These are phyloP conservation scores for Tenthredo scrophulariae DNA, from an alignment of 2,888 invertebrate species.

Conservation along the genomic window DNA sequence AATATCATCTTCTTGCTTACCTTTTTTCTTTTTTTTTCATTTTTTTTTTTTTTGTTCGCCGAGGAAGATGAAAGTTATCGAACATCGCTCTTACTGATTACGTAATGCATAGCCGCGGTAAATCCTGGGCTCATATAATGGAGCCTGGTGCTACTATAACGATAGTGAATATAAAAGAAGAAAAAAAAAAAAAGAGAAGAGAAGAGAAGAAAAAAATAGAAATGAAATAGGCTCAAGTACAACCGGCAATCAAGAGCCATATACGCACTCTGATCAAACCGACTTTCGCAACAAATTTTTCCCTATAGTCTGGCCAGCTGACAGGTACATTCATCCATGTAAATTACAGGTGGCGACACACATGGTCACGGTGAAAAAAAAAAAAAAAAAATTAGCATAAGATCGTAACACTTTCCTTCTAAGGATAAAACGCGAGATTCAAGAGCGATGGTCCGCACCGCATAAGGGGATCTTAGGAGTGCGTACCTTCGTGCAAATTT, in stretches of 20 bases:
- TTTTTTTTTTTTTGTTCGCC: neutral
- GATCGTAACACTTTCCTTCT: constrained; percentile 65
- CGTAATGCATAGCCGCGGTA: neutral
- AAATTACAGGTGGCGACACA: constrained; percentile 63
- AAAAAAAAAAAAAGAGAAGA: neutral
- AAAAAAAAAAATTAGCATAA: constrained; percentile 49
- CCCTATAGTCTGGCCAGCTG: constrained; percentile 54
- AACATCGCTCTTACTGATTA: constrained; percentile 19
- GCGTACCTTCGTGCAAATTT: neutral
- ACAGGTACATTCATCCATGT: constrained; percentile 66
- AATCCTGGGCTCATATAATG: neutral
- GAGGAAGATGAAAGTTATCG: constrained; percentile 19
- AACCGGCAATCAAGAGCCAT: constrained; percentile 33
- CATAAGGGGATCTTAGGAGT: neutral
- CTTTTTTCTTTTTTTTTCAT: neutral
- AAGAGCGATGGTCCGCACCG: constrained; percentile 14
- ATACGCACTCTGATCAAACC: constrained; percentile 29
- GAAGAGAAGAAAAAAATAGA: neutral
- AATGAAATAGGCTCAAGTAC: constrained; percentile 48
- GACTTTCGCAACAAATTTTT: constrained; percentile 63
- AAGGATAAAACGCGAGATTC: constrained; percentile 56
- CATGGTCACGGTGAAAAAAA: constrained; percentile 33
- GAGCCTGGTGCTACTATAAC: neutral
- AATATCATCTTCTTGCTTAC: neutral
- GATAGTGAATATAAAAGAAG: neutral